Base-by-base conservation (phyloP, 1,140 invertebrate species). In the Panagrolaimus sp. region DNA sequence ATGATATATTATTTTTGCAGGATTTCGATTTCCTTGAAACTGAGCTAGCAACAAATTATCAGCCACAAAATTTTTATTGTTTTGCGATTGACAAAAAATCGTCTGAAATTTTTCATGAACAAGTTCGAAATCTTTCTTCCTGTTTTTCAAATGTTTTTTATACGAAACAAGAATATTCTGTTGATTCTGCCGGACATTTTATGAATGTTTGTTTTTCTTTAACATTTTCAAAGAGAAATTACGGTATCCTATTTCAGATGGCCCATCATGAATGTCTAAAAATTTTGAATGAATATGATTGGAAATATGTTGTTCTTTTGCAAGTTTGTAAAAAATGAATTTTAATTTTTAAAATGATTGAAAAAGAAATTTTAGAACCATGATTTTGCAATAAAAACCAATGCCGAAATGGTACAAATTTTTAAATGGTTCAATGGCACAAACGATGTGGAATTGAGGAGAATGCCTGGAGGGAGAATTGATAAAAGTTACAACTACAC, bases 11-110 rank as follows among this genome's bases (percentile, higher is more conserved):
- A 52, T 4, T 3, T 24, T 71, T 71, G n/a, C 12, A 74, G 73
- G 73, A 74, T 32, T 74, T 77, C 32, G 44, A 72, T 8, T 73
- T 76, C 24, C 38, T 74, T n/a, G 73, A 74, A 67, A 65, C 68
- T 32, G 73, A 76, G 44, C 45, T 74, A 48, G 65, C 72, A 14
- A 44, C 63, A 44, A 72, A 38, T 26, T 74, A 74, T 48, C 43
- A 69, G n/a, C 74, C 66, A 9, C 52, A 74, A 21, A 74, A 74
- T 64, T 76, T 44, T 28, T 74, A 75, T 47, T 74, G 73, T 68
- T 74, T 65, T 68, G 44, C 67, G 21, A n/a, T 74, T 44, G 73
- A 74, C 64, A 24, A 44, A 28, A 76, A 74, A 45, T 43, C 73
- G 12, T 12, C 17, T 67, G 12, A 24, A 45, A 15, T 48, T 15